phyloP scores from a whole-genome alignment of 2,113 vertebrate species.

The Parus major region DNA sequence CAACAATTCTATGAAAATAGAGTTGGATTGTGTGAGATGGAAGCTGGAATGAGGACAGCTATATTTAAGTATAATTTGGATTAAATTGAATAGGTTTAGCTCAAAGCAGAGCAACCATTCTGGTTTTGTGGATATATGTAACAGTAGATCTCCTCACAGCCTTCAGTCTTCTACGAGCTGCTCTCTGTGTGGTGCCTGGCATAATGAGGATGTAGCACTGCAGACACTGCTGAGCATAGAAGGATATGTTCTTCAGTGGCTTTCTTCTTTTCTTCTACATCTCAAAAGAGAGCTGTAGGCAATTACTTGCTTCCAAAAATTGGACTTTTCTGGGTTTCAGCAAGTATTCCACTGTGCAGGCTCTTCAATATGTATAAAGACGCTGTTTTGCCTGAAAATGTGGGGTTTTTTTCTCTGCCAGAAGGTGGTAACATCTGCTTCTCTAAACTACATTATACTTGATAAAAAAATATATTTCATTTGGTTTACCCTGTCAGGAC shows the following conservation, averaged over 20 bases:
- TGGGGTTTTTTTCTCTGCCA: neutral
- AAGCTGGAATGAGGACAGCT: neutral
- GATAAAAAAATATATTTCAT: neutral
- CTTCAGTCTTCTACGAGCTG: neutral
- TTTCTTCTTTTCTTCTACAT: neutral
- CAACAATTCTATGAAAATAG: neutral
- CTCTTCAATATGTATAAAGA: neutral
- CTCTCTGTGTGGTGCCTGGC: neutral
- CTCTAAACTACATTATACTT: neutral
- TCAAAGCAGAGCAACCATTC: neutral
- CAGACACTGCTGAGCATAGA: neutral
- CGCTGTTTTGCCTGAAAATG: neutral
- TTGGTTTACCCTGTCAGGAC: neutral
- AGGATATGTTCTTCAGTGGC: neutral
- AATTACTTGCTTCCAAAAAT: neutral
- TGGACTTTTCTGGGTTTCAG: neutral
- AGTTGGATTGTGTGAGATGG: neutral
- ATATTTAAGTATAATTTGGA: neutral
- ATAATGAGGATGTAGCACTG: neutral
- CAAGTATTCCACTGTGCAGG: neutral
- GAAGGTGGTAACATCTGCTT: slow-evolving; percentile 20
- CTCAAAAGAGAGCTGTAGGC: neutral
- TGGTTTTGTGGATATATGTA: neutral
- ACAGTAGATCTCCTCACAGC: neutral
- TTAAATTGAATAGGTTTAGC: neutral